Percentiles rank a stretch among this genome's conserved stretches.
These are phyloP conservation scores for Dexiosoma caninum DNA, from an alignment of 2,888 invertebrate species.

Conservation along the genomic window DNA sequence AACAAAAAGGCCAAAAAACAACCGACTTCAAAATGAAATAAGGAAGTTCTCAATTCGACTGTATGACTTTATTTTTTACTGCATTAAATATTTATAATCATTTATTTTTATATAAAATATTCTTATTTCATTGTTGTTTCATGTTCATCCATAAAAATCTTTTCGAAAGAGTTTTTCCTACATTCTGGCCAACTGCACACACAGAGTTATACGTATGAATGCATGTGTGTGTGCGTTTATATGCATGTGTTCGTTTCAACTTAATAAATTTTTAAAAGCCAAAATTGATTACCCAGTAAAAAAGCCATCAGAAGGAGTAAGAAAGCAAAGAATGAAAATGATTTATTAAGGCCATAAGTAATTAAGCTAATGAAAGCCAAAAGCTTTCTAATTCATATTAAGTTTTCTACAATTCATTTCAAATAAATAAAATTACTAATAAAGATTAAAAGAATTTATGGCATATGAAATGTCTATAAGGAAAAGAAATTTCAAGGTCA, in stretches of 20 bases:
- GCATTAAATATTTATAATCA: constrained; percentile 9
- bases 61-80: too few species aligned
- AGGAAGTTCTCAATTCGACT: too few species aligned
- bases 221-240: not conserved
- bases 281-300: not conserved
- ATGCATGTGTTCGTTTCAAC: not conserved
- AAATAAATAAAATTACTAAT: too few species aligned
- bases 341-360: constrained; percentile 28
- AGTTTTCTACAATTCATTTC: not conserved
- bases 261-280: constrained; percentile 14
- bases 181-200: not conserved
- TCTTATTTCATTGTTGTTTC: not conserved
- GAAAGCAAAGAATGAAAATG: not conserved
- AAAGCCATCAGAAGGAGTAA: not conserved
- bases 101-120: constrained; percentile 11
- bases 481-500: too few species aligned
- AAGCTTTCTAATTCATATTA: not conserved
- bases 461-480: too few species aligned
- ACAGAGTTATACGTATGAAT: too few species aligned
- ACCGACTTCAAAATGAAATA: too few species aligned
- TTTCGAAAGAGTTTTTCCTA: constrained; percentile 12
- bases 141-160: constrained; percentile 1
- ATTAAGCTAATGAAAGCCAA: constrained; percentile 24
- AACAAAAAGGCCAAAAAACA: not conserved
- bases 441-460: too few species aligned